Base-by-base conservation (phyloP, 2,113 vertebrate genomes). In the Ceuthmochares aereus region DNA sequence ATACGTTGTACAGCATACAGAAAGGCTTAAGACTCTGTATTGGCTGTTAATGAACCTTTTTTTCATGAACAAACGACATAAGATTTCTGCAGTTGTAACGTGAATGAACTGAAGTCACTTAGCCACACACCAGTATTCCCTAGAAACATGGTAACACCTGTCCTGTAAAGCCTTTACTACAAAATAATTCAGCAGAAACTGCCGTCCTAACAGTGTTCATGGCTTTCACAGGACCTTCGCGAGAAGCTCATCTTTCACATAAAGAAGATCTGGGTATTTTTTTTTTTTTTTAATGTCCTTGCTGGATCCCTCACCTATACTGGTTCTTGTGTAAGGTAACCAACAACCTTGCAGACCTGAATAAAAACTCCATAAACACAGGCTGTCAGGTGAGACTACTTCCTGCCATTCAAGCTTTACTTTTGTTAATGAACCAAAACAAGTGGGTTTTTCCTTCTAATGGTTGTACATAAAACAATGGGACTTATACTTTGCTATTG, bases 371-470 rank as follows among this genome's bases (percentile, higher is more conserved):
- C 66, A 37, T 52, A 22, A 91, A 92, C 21, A 36, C 0, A 0
- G 76, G 55, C 84, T 91, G 81, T 79, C 0, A 42, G 77, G 87
- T 95, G 73, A 96, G 63, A 92, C 70, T 92, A 34, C 45, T 96
- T 95, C 89, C 91, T 93, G 94, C 74, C 67, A 80, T 56, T 91
- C 63, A 92, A 96, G 87, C 92, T 96, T 93, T 93, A 94, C 85
- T 96, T 96, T 95, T 91, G 30, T 88, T 76, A 94, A 88, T 37
- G 43, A 84, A 89, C 90, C 95, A 92, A 96, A 96, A 93, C 84
- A 90, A 92, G 69, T 78, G 73, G 67, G 77, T 26, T 87, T 96
- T 93, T 82, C 81, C 77, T 96, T 92, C 72, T 51, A 51, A 60
- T 8, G 55, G 78, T 70, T 95, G 89, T 95, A 78, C 69, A 94